Conservation (phyloP, 2,888 invertebrate genomes). For the Belgica antarctica region DNA sequence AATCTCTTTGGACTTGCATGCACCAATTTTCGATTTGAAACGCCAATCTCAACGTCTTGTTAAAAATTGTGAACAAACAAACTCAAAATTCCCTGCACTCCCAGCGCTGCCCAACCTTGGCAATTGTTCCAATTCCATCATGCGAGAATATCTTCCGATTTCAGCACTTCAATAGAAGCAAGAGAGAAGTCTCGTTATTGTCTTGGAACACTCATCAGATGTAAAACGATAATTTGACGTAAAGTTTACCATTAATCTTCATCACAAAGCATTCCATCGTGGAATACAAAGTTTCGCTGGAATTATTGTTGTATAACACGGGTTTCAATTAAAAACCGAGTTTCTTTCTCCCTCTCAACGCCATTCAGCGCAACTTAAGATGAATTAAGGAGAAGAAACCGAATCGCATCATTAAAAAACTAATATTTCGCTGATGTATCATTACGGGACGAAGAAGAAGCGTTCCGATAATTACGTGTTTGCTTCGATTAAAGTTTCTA, state of each 20-base stretch:
- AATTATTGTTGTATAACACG: slow-evolving; percentile 7
- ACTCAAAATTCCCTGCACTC: too few relatives aligned
- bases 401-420: slow-evolving; percentile 15
- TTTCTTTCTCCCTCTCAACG: neutral
- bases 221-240: slow-evolving; percentile 43
- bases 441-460: neutral
- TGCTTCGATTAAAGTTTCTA: neutral
- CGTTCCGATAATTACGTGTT: slow-evolving; percentile 2
- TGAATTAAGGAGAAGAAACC: neutral
- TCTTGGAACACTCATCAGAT: neutral
- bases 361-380: slow-evolving; percentile 5
- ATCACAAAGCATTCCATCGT: slow-evolving; percentile 20
- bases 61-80: too few relatives aligned
- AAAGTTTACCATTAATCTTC: slow-evolving; percentile 43
- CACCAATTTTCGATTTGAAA: too few relatives aligned
- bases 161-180: neutral
- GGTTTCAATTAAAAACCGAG: slow-evolving; percentile 21
- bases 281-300: neutral
- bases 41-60: too few relatives aligned
- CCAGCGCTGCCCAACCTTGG: neutral
- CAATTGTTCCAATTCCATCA: slow-evolving; percentile 19
- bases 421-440: neutral
- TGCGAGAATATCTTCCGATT: slow-evolving; percentile 9
- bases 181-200: slow-evolving; percentile 24
- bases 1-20: too few relatives aligned